These are phyloP conservation scores for Gymnorhina tibicen DNA, from an alignment of 2,113 vertebrate genomes.

Conservation along the genomic window DNA sequence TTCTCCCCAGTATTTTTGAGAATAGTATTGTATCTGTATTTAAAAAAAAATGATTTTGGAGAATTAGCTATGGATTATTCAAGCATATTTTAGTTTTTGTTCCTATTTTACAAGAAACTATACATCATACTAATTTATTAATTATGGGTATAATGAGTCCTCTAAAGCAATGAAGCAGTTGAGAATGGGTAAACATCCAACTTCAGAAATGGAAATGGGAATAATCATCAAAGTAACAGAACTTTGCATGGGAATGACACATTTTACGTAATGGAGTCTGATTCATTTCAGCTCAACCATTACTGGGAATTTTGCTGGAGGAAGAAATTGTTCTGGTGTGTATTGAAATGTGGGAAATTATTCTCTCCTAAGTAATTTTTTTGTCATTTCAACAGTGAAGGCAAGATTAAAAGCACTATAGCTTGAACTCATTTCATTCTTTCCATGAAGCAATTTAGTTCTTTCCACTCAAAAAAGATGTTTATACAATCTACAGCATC, in stretches of 20 bases:
- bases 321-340: background rate
- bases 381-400: background rate
- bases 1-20: background rate
- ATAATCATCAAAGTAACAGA: background rate
- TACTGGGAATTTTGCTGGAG: background rate
- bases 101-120: background rate
- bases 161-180: background rate
- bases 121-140: background rate
- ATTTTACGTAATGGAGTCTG: background rate
- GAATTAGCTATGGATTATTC: background rate
- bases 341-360: background rate
- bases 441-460: background rate
- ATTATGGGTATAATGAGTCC: background rate
- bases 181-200: background rate
- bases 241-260: background rate
- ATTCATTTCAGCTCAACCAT: background rate
- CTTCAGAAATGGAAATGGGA: background rate
- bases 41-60: background rate
- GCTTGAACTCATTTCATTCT: background rate
- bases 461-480: background rate
- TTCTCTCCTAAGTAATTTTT: conserved; percentile 10
- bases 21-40: background rate
- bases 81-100: background rate
- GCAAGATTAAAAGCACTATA: background rate
- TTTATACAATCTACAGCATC: background rate